Evolutionary conservation across 2,888 invertebrate genomes (phyloP).

Genomic region (Drosophila glabriapex): DNA sequence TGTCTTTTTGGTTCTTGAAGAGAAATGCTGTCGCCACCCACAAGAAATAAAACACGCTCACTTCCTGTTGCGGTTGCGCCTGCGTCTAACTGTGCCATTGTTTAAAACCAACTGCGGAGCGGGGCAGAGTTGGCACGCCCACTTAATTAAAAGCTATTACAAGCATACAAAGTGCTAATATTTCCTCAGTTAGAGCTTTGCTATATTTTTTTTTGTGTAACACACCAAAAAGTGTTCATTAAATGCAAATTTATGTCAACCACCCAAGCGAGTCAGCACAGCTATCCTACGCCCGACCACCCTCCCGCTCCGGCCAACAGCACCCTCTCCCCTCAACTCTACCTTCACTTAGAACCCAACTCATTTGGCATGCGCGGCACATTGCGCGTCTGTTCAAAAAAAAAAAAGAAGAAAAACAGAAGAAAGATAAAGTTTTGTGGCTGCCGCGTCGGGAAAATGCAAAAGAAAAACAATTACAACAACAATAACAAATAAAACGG

Average conservation of each 20-base stretch:
- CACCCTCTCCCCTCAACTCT: neutral
- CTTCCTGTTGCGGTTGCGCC: slow-evolving; percentile 47
- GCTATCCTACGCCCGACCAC: neutral
- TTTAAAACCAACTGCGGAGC: neutral
- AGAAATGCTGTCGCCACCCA: slow-evolving; percentile 35
- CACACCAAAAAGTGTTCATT: slow-evolving; percentile 68
- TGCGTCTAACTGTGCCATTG: slow-evolving; percentile 52
- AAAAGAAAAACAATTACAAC: slow-evolving; percentile 72
- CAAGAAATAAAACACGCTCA: slow-evolving; percentile 13
- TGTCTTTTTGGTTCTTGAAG: neutral
- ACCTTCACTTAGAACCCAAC: slow-evolving; percentile 4
- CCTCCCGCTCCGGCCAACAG: neutral
- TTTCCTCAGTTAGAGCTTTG: slow-evolving; percentile 25
- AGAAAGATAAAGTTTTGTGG: slow-evolving; percentile 34
- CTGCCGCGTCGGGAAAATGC: slow-evolving; percentile 34
- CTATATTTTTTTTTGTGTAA: slow-evolving; percentile 29
- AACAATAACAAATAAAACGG: slow-evolving; percentile 19
- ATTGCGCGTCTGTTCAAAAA: slow-evolving; percentile 70
- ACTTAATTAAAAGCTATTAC: slow-evolving; percentile 77
- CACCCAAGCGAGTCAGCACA: slow-evolving; percentile 25
- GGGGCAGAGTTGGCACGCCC: slow-evolving; percentile 40
- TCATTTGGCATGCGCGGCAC: slow-evolving; percentile 76
- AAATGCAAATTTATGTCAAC: slow-evolving; percentile 77
- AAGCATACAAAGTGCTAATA: slow-evolving; percentile 67
- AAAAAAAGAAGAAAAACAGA: slow-evolving; percentile 27